Base-by-base conservation (phyloP, 2,888 invertebrate species). In the Mantis religiosa region DNA sequence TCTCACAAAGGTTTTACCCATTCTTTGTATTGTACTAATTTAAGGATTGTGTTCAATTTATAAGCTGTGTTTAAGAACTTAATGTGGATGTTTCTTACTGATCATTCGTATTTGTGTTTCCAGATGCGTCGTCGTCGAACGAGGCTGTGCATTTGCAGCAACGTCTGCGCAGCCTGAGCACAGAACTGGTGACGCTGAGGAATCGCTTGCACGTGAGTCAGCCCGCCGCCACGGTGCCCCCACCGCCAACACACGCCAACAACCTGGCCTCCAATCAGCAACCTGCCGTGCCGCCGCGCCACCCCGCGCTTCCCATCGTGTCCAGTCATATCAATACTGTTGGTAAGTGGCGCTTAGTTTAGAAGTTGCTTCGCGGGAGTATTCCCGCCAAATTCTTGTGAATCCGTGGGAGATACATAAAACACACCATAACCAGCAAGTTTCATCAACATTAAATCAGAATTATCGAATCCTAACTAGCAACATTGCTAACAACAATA, bases 91-190 rank as follows among this genome's bases (percentile, higher is more conserved):
- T n/a, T n/a, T n/a, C n/a, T n/a, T n/a, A n/a, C n/a, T 41, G 1
- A 1, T 12, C 12, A 12, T 41, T 12, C 12, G 41, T 41, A 41
- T 41, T 41, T 41, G 41, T 34, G 34, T 41, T 41, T 41, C 12
- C 95, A 98, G 98, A 98, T 97, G 98, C 98, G 92, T 97, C 98
- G 92, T 98, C 98, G 91, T 98, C 98, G 92, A 98, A 98, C 95
- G 98, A 98, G 95, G 98, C 98, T 91, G 98, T 98, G 92, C 98
- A 98, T 93, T 94, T 98, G 92, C 98, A 98, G 94, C 98, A 98
- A 93, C 96, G 98, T 91, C 95, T 98, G 92, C 96, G 97, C 92
- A 98, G 97, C 93, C 95, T 98, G 91, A 97, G 97, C 94, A 97
- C 98, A 91, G 98, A 98, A 94, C 94, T 98, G 94, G 97, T 98